These are phyloP conservation scores for Neodon shergylaensis DNA, from an alignment of 2,113 vertebrate species.

Conservation along the genomic window DNA sequence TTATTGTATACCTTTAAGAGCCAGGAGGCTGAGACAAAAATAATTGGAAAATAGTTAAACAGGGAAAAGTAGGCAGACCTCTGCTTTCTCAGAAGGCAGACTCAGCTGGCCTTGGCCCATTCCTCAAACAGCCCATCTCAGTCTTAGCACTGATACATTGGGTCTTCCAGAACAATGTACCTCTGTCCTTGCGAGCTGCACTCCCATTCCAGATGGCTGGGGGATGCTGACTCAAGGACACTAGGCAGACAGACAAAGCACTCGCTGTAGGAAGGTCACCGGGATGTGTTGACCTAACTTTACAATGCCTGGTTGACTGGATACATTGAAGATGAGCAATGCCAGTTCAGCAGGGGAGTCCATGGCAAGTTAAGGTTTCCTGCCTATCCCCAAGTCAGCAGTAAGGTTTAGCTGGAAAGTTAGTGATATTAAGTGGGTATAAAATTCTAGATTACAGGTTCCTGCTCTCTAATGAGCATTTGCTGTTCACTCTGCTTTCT, in stretches of 20 bases:
- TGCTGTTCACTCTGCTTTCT: background rate
- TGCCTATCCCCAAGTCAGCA: rapidly evolving
- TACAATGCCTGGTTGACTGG: background rate
- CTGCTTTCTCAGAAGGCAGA: constrained; percentile 20
- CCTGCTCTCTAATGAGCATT: background rate
- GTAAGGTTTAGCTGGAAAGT: too few species aligned
- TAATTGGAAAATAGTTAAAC: background rate
- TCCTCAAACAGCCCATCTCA: constrained; percentile 54
- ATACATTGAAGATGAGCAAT: background rate
- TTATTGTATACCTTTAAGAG: background rate
- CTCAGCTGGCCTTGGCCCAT: background rate
- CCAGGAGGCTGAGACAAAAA: constrained; percentile 24
- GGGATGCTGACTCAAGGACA: constrained; percentile 70
- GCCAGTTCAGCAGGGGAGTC: background rate
- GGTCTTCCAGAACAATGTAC: constrained; percentile 77
- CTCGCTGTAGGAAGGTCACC: background rate
- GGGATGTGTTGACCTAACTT: background rate
- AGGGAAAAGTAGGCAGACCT: background rate
- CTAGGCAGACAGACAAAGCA: constrained; percentile 62
- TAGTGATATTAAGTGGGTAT: background rate
- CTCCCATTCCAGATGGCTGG: background rate
- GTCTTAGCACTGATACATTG: constrained; percentile 79
- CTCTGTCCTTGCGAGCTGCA: constrained; percentile 69
- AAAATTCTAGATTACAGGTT: background rate
- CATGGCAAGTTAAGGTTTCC: background rate